A percentile compares a stretch with the other conserved stretches of the same genome.
These are phyloP conservation scores for Noctilio leporinus DNA, from an alignment of 2,113 vertebrate genomes.

Conservation along the genomic window DNA sequence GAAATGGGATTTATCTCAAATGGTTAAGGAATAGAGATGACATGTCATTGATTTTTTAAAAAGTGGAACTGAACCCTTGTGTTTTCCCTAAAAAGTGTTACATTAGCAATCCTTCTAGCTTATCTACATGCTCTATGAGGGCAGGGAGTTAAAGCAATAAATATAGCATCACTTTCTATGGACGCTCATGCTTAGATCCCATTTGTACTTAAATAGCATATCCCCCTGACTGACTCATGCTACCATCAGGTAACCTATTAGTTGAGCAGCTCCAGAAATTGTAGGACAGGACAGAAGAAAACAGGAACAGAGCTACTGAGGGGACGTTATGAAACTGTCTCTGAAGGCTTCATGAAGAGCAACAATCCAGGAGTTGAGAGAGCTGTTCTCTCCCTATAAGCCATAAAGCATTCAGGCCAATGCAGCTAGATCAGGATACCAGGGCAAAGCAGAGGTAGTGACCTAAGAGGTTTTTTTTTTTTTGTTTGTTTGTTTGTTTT, in stretches of 20 bases:
- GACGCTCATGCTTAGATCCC: not conserved
- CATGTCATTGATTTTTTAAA: not conserved
- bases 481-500: not conserved
- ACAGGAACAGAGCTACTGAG: not conserved
- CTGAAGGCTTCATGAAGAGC: not conserved
- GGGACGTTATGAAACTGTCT: not conserved
- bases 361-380: not conserved
- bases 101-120: not conserved
- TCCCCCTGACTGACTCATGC: not conserved
- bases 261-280: not conserved
- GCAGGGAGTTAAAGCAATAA: not conserved
- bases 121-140: not conserved
- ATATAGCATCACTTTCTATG: not conserved
- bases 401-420: not conserved
- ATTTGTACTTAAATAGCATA: not conserved
- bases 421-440: not conserved
- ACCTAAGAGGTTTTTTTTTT: not conserved
- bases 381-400: not conserved
- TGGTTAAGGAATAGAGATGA: not conserved
- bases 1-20: not conserved
- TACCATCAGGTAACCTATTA: not conserved
- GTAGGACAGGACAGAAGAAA: not conserved
- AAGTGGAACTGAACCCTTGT: not conserved
- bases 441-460: not conserved
- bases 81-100: not conserved